Conservation (phyloP, 2,888 invertebrate species). For the Macaria notata region DNA sequence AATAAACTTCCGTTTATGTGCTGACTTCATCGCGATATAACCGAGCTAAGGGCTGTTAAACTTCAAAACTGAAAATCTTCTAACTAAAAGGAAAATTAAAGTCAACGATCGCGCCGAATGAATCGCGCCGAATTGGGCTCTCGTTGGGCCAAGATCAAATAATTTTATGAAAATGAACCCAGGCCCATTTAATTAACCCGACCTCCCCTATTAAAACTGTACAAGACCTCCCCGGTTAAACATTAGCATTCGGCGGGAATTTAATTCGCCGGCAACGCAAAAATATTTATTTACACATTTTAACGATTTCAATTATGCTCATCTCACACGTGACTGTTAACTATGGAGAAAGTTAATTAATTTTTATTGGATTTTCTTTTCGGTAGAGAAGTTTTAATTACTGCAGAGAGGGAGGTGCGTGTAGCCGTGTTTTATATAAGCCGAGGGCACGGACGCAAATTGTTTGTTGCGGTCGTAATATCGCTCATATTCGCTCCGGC, state of each 20-base stretch:
- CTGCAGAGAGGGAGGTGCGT: constrained; percentile 51
- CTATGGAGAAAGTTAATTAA: constrained; percentile 61
- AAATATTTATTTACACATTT: constrained; percentile 70
- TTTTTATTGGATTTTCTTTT: constrained; percentile 72
- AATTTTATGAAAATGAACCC: constrained; percentile 78
- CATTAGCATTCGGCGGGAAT: constrained; percentile 77
- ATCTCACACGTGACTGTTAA: constrained; percentile 57
- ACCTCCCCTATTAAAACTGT: constrained; percentile 71
- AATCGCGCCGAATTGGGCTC: constrained; percentile 62
- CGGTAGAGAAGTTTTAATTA: constrained; percentile 72
- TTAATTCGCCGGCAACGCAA: constrained; percentile 65
- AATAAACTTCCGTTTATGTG: constrained; percentile 67
- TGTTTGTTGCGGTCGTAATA: constrained; percentile 67
- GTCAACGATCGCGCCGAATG: constrained; percentile 58
- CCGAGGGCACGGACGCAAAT: constrained; percentile 53
- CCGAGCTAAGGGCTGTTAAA: constrained; percentile 40
- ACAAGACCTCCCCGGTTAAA: constrained; percentile 79
- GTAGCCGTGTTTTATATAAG: constrained; percentile 52
- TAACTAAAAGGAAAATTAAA: constrained; percentile 66
- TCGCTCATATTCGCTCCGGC: constrained; percentile 51
- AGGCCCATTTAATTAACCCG: constrained; percentile 78
- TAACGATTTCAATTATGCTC: constrained; percentile 56
- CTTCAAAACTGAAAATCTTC: constrained; percentile 41
- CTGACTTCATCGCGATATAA: constrained; percentile 51
- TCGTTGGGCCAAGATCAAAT: constrained; percentile 72